Percentiles rank a stretch among this genome's conserved stretches.
phyloP scores from a whole-genome alignment of 2,797 vertebrate species.

The Naso thynnoides region DNA sequence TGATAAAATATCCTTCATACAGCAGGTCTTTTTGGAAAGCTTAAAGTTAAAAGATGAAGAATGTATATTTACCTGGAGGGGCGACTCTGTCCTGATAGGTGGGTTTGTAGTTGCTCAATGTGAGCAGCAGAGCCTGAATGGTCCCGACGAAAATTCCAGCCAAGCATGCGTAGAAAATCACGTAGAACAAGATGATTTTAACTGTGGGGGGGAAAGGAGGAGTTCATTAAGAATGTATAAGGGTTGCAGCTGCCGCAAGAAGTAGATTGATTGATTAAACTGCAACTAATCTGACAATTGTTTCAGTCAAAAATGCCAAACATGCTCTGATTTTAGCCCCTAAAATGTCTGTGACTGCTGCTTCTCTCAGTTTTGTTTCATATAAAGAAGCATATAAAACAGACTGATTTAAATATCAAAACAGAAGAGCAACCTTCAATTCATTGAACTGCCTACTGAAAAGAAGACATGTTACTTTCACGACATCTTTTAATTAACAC shows the following conservation, averaged over 20 bases:
- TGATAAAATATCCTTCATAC: background rate
- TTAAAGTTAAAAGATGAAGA: background rate
- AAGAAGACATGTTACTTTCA: background rate
- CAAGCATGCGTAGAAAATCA: conserved; percentile 98
- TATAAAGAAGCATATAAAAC: background rate
- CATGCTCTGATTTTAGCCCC: background rate
- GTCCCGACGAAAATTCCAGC: conserved; percentile 98
- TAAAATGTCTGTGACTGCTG: background rate
- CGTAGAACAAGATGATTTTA: conserved; percentile 96
- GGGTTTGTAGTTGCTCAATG: conserved; percentile 92
- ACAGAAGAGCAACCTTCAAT: background rate
- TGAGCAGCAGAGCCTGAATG: conserved; percentile 96
- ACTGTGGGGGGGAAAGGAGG: conserved; percentile 80
- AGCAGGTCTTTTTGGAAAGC: background rate
- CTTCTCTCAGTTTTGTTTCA: background rate
- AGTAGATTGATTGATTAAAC: background rate
- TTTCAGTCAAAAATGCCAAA: background rate
- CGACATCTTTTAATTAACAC: background rate
- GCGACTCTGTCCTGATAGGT: conserved; percentile 98
- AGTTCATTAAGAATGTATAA: background rate
- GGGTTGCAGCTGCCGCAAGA: background rate
- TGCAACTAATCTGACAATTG: background rate
- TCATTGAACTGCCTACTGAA: background rate
- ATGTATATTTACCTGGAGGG: conserved; percentile 92
- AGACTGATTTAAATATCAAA: background rate